Evolutionary conservation across 2,797 vertebrate genomes (phyloP).

Genomic region (Manis crassicaudata): DNA sequence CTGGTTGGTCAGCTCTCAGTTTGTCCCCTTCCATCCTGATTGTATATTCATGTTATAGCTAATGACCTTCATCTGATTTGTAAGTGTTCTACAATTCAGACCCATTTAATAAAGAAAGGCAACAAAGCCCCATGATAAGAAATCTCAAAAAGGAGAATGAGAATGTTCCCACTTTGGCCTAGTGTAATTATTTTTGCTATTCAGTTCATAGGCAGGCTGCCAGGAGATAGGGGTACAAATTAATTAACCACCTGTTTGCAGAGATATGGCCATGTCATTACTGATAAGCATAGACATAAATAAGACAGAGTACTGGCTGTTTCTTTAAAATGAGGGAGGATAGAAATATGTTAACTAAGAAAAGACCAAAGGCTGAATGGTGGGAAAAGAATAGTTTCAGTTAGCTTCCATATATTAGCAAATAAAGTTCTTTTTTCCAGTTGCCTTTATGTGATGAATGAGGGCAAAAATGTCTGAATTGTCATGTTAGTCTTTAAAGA

Average conservation of each 20-base stretch:
- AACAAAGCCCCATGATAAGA: neutral
- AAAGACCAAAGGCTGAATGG: constrained; percentile 1
- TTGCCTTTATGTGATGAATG: neutral
- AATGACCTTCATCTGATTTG: constrained; percentile 46
- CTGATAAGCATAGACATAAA: constrained; percentile 53
- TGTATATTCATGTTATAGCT: neutral
- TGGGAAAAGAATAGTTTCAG: neutral
- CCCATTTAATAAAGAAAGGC: constrained; percentile 12
- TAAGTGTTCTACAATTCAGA: neutral
- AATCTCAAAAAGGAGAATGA: constrained; percentile 12
- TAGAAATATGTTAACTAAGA: constrained; percentile 57
- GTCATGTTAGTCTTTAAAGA: neutral
- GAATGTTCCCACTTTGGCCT: neutral
- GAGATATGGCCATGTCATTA: constrained; percentile 57
- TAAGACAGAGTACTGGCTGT: neutral
- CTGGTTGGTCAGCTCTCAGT: neutral
- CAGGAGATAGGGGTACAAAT: constrained; percentile 64
- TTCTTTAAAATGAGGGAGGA: constrained; percentile 44
- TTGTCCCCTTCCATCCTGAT: neutral
- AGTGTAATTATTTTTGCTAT: constrained; percentile 58
- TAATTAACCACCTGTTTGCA: constrained; percentile 64
- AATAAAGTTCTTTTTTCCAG: neutral
- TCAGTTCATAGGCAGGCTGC: constrained; percentile 51
- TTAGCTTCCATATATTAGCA: constrained; percentile 1
- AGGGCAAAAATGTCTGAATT: neutral